A percentile compares a stretch with the other conserved stretches of the same genome.
phyloP scores from a whole-genome alignment of 2,797 vertebrate species.

The Cetoscarus ocellatus region DNA sequence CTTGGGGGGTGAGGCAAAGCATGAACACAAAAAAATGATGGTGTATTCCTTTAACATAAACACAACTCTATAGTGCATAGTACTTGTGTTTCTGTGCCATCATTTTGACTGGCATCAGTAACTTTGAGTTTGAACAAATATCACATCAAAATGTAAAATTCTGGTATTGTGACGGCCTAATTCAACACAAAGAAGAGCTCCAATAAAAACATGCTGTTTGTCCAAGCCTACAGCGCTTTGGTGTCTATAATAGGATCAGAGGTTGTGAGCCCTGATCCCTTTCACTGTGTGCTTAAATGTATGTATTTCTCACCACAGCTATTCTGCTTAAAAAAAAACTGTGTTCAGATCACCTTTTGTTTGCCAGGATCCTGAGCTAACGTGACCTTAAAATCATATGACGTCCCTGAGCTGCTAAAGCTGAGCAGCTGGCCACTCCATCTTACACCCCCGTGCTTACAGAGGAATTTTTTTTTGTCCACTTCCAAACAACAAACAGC shows the following conservation, averaged over 20 bases:
- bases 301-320: slow-evolving; percentile 18
- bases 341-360: slow-evolving; percentile 52
- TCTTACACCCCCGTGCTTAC: slow-evolving; percentile 60
- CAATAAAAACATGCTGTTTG: slow-evolving; percentile 46
- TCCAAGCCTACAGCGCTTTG: slow-evolving; percentile 41
- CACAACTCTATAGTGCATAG: too few species aligned
- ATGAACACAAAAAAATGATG: too few species aligned
- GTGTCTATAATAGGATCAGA: slow-evolving; percentile 68
- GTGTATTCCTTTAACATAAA: too few species aligned
- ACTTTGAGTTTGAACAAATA: too few species aligned
- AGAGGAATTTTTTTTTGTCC: slow-evolving; percentile 57
- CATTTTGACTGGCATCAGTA: too few species aligned
- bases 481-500: slow-evolving; percentile 70
- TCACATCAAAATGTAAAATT: too few species aligned
- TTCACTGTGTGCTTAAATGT: slow-evolving; percentile 34
- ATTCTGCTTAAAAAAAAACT: slow-evolving; percentile 24
- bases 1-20: too few species aligned
- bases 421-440: slow-evolving; percentile 55
- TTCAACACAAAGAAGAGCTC: slow-evolving; percentile 19
- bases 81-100: too few species aligned
- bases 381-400: slow-evolving; percentile 39
- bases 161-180: too few species aligned
- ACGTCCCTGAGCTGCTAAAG: slow-evolving; percentile 23
- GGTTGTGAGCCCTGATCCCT: slow-evolving; percentile 53
- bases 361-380: slow-evolving; percentile 33